Evolutionary conservation across 2,888 invertebrate genomes (phyloP), one percentile per base, ranked within the genome.

Genomic region (Drosophila longiperda): DNA sequence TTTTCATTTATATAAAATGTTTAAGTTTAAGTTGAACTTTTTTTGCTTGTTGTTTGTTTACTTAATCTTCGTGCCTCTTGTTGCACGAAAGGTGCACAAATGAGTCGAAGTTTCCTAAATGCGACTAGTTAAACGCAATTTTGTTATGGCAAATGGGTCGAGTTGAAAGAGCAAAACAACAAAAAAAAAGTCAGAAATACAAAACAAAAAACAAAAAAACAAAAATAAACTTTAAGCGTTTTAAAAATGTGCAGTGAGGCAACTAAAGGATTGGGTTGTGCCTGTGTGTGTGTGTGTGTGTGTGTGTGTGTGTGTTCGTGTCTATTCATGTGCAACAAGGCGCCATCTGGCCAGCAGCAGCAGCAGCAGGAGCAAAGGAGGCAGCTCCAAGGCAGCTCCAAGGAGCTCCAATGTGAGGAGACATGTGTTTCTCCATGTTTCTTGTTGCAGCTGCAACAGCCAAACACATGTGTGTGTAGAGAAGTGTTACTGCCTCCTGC

Each of bases 291-390:
- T 36, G 12, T 45, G 29, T 52, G 29, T 61, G 23, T 64, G 48
- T 53, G 32, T 52, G 50, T 49, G 65, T 40, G 67, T 73, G 54
- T 73, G 55, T 65, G 71, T 66, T 79, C 60, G 71, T 75, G 86
- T 87, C 68, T 82, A 74, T 82, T 84, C 83, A 85, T 83, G 87
- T 86, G 82, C 82, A 84, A 84, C 82, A 83, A 87, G 87, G 87
- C 81, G 78, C 64, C 80, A 82, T 66, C 76, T 80, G 73, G 71
- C 86, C 54, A 38, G 60, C 65, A 67, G 78, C 63, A 57, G 57
- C 69, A 69, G 20, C 42, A 55, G 54, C 53, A 54, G 38, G 17
- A 58, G 53, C 48, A 15, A 57, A n/a, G 29, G 32, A 68, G 66
- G 17, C n/a, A n/a, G 29, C 1, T n/a, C n/a, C 15, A 15, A 59